Evolutionary conservation across 1,140 invertebrate species (phyloP).

Genomic region (Euura lappo): DNA sequence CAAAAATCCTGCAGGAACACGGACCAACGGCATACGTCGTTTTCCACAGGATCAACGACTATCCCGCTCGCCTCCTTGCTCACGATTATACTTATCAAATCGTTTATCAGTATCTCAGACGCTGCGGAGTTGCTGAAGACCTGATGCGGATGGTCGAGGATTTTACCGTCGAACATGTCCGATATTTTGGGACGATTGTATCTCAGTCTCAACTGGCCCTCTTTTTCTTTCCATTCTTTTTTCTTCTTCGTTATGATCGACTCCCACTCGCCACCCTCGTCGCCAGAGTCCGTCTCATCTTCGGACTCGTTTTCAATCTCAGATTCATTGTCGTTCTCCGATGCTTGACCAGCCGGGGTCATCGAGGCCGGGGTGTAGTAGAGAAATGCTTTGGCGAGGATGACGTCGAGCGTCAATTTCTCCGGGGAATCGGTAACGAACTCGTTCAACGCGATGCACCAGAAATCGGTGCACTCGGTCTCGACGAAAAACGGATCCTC

Average conservation of each 20-base stretch:
- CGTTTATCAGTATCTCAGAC: constrained; percentile 50
- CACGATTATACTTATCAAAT: constrained; percentile 48
- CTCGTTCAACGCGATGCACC: constrained; percentile 46
- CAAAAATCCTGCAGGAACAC: constrained; percentile 45
- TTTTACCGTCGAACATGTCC: constrained; percentile 29
- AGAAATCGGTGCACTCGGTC: constrained; percentile 34
- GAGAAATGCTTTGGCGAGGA: constrained; percentile 20
- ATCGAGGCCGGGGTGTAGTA: constrained; percentile 8
- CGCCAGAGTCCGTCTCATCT: constrained; percentile 26
- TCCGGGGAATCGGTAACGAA: constrained; percentile 25
- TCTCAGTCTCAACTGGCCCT: constrained; percentile 37
- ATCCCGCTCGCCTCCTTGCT: constrained; percentile 39
- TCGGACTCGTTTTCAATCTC: constrained; percentile 16
- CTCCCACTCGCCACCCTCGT: constrained; percentile 35
- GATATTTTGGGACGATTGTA: constrained; percentile 36
- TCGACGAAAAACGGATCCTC: constrained; percentile 42
- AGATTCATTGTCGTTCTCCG: constrained; percentile 17
- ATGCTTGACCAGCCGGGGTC: constrained; percentile 7
- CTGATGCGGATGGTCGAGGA: constrained; percentile 20
- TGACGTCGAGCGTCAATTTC: constrained; percentile 13
- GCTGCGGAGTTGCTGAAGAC: constrained; percentile 49
- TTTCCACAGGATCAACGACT: constrained; percentile 47
- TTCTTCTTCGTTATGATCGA: constrained; percentile 42
- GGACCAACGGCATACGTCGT: constrained; percentile 51
- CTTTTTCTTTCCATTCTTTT: constrained; percentile 47